A percentile compares a stretch with the other conserved stretches of the same genome.
Conservation (phyloP, 2,113 vertebrate genomes). For the Nymphicus hollandicus region DNA sequence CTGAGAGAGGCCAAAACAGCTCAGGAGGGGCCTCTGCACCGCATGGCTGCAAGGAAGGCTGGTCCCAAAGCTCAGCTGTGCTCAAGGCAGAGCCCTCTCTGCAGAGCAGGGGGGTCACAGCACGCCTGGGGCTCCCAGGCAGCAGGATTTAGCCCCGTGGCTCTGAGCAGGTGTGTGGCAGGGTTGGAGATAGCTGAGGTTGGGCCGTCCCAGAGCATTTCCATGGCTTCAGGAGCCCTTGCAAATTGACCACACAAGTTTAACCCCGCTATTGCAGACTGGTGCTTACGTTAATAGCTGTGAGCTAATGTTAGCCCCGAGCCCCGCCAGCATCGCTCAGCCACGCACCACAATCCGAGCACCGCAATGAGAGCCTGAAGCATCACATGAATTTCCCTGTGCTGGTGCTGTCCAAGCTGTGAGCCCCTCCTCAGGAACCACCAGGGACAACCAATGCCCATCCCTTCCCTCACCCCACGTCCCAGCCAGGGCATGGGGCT, state of each 20-base stretch:
- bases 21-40: not conserved
- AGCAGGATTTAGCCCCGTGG: not conserved
- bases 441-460: rapidly evolving
- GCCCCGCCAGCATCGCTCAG: not conserved
- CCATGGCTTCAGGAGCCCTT: not conserved
- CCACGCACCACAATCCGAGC: not conserved
- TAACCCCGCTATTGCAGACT: not conserved
- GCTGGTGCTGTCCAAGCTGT: not conserved
- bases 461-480: not conserved
- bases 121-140: not conserved
- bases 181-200: not conserved
- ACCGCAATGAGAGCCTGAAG: rapidly evolving
- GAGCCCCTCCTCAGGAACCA: rapidly evolving
- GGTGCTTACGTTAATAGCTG: not conserved
- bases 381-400: not conserved
- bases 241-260: not conserved
- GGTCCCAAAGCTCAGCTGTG: constrained; percentile 16
- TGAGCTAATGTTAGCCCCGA: not conserved
- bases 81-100: not conserved
- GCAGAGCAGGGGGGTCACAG: not conserved
- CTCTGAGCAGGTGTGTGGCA: not conserved
- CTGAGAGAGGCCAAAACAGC: not conserved
- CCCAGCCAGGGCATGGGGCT: not conserved
- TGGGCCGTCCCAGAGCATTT: not conserved
- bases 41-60: not conserved